Evolutionary conservation across 2,888 invertebrate species (phyloP).

Genomic region (Parasteatoda lunata): DNA sequence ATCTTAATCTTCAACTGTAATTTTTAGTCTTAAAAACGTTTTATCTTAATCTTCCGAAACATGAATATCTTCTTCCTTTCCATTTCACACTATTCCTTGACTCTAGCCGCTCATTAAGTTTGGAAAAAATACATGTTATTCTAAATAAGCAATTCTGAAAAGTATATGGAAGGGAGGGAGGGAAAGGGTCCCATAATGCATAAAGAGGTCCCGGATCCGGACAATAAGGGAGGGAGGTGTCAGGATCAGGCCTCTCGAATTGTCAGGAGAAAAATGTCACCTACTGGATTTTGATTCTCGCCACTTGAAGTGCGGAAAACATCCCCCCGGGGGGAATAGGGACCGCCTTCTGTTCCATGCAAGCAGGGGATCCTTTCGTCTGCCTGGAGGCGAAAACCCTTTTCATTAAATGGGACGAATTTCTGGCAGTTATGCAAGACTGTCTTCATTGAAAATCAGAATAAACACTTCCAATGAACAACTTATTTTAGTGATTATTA

Average conservation of each 20-base stretch:
- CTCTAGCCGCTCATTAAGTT: too few species aligned
- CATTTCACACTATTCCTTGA: too few species aligned
- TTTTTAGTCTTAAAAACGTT: too few species aligned
- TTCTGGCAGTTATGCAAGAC: too few species aligned
- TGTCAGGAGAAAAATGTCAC: slow-evolving; percentile 22
- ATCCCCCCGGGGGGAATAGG: slow-evolving; percentile 7
- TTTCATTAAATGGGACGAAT: too few species aligned
- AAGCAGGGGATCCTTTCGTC: slow-evolving; percentile 4
- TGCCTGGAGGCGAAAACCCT: not conserved
- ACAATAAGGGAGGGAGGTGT: slow-evolving; percentile 39
- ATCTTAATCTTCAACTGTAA: too few species aligned
- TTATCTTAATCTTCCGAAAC: too few species aligned
- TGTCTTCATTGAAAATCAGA: not conserved
- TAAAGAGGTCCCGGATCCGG: not conserved
- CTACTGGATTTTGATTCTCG: slow-evolving; percentile 47
- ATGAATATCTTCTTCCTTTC: too few species aligned
- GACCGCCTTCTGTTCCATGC: slow-evolving; percentile 11
- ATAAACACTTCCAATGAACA: not conserved
- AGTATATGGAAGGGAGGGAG: too few species aligned
- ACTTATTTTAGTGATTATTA: too few species aligned
- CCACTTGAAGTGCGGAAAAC: slow-evolving; percentile 47
- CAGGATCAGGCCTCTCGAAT: slow-evolving; percentile 24
- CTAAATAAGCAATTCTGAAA: not conserved
- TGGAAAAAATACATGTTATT: not conserved
- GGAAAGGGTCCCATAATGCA: not conserved